Base-by-base conservation (phyloP, 2,888 invertebrate genomes). In the Homarus gammarus region DNA sequence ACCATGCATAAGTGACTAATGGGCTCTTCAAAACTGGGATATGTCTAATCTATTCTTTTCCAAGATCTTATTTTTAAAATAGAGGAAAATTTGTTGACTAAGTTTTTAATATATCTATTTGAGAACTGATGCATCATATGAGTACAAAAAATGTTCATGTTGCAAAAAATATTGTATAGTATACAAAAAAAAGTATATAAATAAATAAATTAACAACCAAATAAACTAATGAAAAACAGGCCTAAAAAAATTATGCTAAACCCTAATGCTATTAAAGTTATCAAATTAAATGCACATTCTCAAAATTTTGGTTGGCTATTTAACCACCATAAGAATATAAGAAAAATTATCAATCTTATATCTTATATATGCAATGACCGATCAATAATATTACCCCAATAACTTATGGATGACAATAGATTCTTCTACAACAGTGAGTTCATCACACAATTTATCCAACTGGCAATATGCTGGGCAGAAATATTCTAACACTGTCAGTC, bases 1-100 rank as follows among this genome's bases (percentile, higher is more conserved):
- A 88, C 87, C 87, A 88, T 88, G 82, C 83, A 88, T 68, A 75
- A 75, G 49, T 77, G 86, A 70, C 84, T 75, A 84, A 61, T 82
- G 68, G 64, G 44, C 61, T 83, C 73, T 83, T 73, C 49, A 31
- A 27, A 72, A 70, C 38, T 84, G 56, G 33, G 27, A 49, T 86
- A 49, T 68, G 40, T 64, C 51, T 38, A 40, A 44, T 38, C 31
- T 73, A 56, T 68, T 78, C 31, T 61, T 64, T 40, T 38, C 64
- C 51, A 38, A 38, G 10, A n/a, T 75, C 49, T 49, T 49, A 44
- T 44, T 36, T 31, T 31, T 44, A 40, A 73, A 73, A 31, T 38
- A 68, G 22, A 72, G 31, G 31, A 73, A 38, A 36, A 22, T 73
- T 36, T 22, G 33, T 56, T 56, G 12, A 12, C 56, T 56, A 5